These are phyloP conservation scores for Mycteria americana DNA, from an alignment of 2,797 vertebrate species.

Conservation along the genomic window DNA sequence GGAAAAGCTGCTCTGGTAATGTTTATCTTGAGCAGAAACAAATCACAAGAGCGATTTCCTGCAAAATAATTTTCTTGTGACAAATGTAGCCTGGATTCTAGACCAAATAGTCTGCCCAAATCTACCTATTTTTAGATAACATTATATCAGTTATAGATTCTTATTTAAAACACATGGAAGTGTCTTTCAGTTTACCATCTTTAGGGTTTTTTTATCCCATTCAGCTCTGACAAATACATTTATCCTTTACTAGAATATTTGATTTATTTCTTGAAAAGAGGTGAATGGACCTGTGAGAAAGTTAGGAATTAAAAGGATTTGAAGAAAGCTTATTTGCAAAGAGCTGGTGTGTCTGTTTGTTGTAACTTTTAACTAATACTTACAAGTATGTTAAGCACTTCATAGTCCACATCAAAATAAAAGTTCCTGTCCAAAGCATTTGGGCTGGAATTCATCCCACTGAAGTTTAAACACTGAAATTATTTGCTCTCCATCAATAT, in stretches of 20 bases:
- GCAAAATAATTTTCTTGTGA: not conserved
- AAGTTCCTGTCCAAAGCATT: not conserved
- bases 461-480: not conserved
- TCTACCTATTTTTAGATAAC: not conserved
- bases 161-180: not conserved
- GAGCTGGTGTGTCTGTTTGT: not conserved
- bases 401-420: not conserved
- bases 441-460: not conserved
- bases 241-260: not conserved
- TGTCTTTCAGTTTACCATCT: not conserved
- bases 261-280: not conserved
- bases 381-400: not conserved
- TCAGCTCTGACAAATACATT: not conserved
- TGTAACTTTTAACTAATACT: not conserved
- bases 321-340: not conserved
- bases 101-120: not conserved
- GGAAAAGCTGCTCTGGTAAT: constrained; percentile 12
- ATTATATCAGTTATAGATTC: not conserved
- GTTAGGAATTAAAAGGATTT: not conserved
- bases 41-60: constrained; percentile 1
- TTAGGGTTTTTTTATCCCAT: not conserved
- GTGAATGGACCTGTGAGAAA: not conserved
- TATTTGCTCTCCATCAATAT: not conserved
- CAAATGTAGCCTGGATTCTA: not conserved
- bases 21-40: constrained; percentile 15